phyloP scores from a whole-genome alignment of 2,888 invertebrate genomes.

The Bedellia somnulentella region DNA sequence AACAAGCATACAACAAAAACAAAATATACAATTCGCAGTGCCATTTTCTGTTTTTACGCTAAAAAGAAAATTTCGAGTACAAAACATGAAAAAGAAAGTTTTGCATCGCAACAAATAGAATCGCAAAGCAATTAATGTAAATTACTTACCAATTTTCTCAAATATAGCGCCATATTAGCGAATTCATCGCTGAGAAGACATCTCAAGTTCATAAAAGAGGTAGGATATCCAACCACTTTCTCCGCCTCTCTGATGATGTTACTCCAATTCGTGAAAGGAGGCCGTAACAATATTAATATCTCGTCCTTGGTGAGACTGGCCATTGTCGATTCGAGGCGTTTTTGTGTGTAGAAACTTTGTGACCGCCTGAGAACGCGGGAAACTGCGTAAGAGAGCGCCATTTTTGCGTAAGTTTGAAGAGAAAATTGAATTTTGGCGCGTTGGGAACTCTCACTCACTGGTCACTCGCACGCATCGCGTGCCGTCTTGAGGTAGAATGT shows the following conservation, averaged over 20 bases:
- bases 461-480: constrained; percentile 7
- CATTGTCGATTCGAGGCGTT: constrained; percentile 41
- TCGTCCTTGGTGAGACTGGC: constrained; percentile 50
- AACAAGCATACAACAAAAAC: too few relatives aligned
- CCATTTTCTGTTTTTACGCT: too few relatives aligned
- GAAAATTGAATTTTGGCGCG: too few relatives aligned
- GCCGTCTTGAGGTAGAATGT: constrained; percentile 9
- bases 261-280: constrained; percentile 52
- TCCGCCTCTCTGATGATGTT: constrained; percentile 48
- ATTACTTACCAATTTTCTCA: constrained; percentile 48
- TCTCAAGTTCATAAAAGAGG: constrained; percentile 61
- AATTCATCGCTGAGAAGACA: constrained; percentile 65
- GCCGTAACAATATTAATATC: constrained; percentile 37
- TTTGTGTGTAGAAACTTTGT: constrained; percentile 30
- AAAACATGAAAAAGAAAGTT: too few relatives aligned
- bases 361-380: constrained; percentile 37
- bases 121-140: too few relatives aligned
- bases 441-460: too few relatives aligned
- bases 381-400: constrained; percentile 32
- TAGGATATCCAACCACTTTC: constrained; percentile 59
- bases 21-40: too few relatives aligned
- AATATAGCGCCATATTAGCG: constrained; percentile 57
- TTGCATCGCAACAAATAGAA: too few relatives aligned
- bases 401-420: too few relatives aligned
- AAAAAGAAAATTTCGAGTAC: too few relatives aligned